Conservation (phyloP, 1,140 invertebrate genomes). For the Drosophila pallidifrons region DNA sequence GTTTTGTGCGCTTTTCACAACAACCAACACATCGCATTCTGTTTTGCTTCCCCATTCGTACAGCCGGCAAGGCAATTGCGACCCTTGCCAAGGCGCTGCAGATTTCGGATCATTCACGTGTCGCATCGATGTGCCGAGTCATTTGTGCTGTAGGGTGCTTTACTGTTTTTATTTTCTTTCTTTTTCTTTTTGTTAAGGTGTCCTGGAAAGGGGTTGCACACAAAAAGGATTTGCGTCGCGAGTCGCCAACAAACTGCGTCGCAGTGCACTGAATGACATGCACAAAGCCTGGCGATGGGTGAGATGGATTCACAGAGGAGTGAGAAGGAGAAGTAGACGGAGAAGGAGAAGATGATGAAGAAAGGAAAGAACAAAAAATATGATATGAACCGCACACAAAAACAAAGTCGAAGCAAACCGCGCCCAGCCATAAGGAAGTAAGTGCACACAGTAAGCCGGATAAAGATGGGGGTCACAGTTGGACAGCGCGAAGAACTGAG, state of each 20-base stretch:
- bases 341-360: neutral
- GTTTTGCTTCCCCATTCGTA: slow-evolving; percentile 70
- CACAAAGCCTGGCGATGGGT: neutral
- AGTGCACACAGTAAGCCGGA: slow-evolving; percentile 17
- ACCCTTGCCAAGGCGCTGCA: slow-evolving; percentile 25
- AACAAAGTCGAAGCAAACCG: slow-evolving; percentile 22
- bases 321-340: neutral
- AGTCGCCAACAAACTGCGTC: slow-evolving; percentile 53
- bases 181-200: neutral
- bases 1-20: slow-evolving; percentile 75
- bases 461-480: neutral
- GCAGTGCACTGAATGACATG: slow-evolving; percentile 53
- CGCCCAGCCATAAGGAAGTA: slow-evolving; percentile 33
- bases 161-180: no score
- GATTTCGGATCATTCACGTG: neutral
- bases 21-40: slow-evolving; percentile 77
- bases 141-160: slow-evolving; percentile 35
- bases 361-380: neutral
- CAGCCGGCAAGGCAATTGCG: slow-evolving; percentile 24
- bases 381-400: slow-evolving; percentile 15
- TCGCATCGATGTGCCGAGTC: slow-evolving; percentile 9
- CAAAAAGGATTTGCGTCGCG: slow-evolving; percentile 60
- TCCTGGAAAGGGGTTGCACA: slow-evolving; percentile 35
- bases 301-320: neutral
- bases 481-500: slow-evolving; percentile 3